Evolutionary conservation across 2,113 vertebrate genomes (phyloP).

Genomic region (Barnardius zonarius): DNA sequence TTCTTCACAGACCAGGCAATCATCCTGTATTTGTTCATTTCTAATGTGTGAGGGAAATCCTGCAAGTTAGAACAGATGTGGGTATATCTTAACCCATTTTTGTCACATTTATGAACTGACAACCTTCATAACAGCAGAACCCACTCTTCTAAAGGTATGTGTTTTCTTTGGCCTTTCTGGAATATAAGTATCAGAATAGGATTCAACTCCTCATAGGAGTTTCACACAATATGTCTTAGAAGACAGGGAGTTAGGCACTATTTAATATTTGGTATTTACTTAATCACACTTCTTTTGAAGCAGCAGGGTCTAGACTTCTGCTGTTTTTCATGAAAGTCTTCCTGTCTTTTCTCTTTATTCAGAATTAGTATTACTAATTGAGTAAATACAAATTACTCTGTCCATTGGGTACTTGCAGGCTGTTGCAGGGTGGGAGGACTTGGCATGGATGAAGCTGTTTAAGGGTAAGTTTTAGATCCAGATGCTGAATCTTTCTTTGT

Average conservation of each 20-base stretch:
- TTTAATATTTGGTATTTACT: background rate
- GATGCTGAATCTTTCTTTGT: background rate
- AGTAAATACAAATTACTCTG: background rate
- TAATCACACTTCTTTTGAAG: background rate
- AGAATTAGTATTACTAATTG: background rate
- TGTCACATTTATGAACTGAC: background rate
- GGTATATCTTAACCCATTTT: background rate
- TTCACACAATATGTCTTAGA: background rate
- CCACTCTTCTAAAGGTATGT: background rate
- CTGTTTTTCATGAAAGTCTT: background rate
- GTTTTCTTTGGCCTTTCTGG: background rate
- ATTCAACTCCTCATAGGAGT: background rate
- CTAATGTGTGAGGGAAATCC: background rate
- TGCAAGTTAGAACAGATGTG: background rate
- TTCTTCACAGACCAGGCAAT: background rate
- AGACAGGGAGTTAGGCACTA: background rate
- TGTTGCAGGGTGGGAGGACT: background rate
- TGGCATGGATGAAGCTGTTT: background rate
- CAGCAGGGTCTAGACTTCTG: background rate
- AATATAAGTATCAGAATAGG: background rate
- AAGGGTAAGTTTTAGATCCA: background rate
- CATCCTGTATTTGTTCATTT: background rate
- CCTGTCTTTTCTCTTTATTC: background rate
- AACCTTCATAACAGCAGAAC: background rate
- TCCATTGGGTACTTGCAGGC: background rate